Evolutionary conservation across 2,888 invertebrate genomes (phyloP), one percentile per base, ranked within the genome.

Genomic region (Poecilobothrus nobilitatus): DNA sequence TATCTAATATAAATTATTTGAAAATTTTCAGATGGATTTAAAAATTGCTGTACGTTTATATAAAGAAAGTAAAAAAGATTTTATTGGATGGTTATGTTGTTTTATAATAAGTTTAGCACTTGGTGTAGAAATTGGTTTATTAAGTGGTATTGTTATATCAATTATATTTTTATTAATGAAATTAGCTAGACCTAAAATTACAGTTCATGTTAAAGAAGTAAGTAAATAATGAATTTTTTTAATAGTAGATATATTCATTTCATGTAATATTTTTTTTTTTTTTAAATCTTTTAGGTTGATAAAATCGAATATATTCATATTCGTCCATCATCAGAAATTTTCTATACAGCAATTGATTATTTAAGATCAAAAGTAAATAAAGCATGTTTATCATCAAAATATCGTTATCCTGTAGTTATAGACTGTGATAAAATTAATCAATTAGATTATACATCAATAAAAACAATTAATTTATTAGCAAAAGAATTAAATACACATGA

Each of bases 121-220:
- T 71, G 89, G 91, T 33, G 91, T 94, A 65, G 92, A 94, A 84
- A 84, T 88, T 76, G 94, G 94, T 66, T 87, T 95, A 72, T 82
- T 91, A 37, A 84, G 87, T 66, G 94, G 94, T 69, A 87, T 89
- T 71, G 76, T 86, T 20, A 81, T 88, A 44, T 89, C 89, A 78
- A 83, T 91, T 69, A 78, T 86, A 5, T 84, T 84, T 76, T 82
- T 93, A 68, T 81, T 94, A 69, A 86, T 88, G 73, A 81, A 86
- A 22, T 85, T 91, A 81, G 87, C 91, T 44, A 84, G 89, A 74
- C 91, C 92, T 22, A 80, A 76, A 67, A 72, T 79, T 3, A 74
- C 76, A 33, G 71, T 77, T 5, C 67, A 71, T 21, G 70, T 80
- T 1, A 75, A 76, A 66, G 73, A 77, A 74, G 81, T 81, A 71